Conservation (phyloP, 2,888 invertebrate genomes). For the Temnothorax unifasciatus region DNA sequence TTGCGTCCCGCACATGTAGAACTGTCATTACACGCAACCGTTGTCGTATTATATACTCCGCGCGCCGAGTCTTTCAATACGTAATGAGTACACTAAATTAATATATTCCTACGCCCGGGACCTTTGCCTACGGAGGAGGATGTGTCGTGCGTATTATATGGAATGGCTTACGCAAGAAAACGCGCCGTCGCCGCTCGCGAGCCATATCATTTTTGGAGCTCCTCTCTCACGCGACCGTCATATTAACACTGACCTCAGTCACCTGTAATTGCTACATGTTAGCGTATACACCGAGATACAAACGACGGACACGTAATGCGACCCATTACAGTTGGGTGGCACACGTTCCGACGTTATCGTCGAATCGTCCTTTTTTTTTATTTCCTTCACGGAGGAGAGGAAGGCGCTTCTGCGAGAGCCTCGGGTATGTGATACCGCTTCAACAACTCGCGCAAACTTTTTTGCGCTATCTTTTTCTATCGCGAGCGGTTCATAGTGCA, state of each 20-base stretch:
- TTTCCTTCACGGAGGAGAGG: not conserved
- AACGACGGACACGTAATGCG: constrained; percentile 75
- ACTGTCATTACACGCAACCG: constrained; percentile 78
- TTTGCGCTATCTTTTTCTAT: constrained; percentile 20
- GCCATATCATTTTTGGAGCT: constrained; percentile 85
- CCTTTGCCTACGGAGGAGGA: constrained; percentile 70
- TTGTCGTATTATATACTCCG: constrained; percentile 73
- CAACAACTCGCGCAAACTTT: not conserved
- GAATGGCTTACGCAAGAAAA: constrained; percentile 75
- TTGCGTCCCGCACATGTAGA: constrained; percentile 68
- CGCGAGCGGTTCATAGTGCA: constrained; percentile 33
- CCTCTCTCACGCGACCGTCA: constrained; percentile 84
- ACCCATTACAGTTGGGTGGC: constrained; percentile 56
- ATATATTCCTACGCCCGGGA: constrained; percentile 75
- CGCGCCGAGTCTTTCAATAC: constrained; percentile 70
- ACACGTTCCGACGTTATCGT: constrained; percentile 50
- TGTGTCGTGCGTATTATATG: constrained; percentile 75
- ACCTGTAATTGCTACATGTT: constrained; percentile 84
- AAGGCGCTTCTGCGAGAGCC: constrained; percentile 13
- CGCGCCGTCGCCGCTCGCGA: constrained; percentile 75
- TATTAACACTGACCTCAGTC: constrained; percentile 86
- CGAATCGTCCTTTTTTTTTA: constrained; percentile 48
- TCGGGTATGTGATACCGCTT: not conserved
- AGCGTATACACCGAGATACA: constrained; percentile 64
- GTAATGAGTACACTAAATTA: constrained; percentile 81